These are phyloP conservation scores for Laothoe populi DNA, from an alignment of 2,888 invertebrate genomes.

Conservation along the genomic window DNA sequence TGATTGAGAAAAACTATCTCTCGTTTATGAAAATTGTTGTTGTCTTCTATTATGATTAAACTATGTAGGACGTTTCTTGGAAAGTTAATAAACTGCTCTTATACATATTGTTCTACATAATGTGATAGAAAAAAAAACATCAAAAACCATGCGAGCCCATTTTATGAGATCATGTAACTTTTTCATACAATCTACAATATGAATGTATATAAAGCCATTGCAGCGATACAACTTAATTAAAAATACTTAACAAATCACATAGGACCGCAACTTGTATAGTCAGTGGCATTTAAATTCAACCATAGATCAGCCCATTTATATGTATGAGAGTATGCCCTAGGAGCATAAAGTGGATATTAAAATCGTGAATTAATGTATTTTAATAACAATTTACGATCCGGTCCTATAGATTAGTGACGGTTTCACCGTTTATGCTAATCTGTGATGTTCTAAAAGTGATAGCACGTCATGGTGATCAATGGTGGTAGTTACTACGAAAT, in stretches of 20 bases:
- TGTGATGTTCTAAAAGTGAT: conserved; percentile 21
- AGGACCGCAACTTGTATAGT: not conserved
- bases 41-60: no score
- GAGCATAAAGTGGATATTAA: conserved; percentile 29
- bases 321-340: conserved; percentile 22
- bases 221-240: not conserved
- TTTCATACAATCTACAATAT: not conserved
- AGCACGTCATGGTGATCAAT: conserved; percentile 9
- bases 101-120: no score
- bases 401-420: conserved; percentile 26
- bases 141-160: no score
- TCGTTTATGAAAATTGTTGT: no score
- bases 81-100: no score
- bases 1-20: not conserved
- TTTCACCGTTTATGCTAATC: conserved; percentile 30
- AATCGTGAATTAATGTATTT: conserved; percentile 31
- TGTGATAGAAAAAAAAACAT: no score
- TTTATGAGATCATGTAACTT: no score
- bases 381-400: conserved; percentile 30
- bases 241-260: not conserved
- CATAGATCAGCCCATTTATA: conserved; percentile 25
- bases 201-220: not conserved
- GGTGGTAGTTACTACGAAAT: not conserved
- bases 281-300: conserved; percentile 16
- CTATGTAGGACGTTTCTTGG: no score